Evolutionary conservation across 2,888 invertebrate species (phyloP).

Genomic region (Drosophila meridionalis): DNA sequence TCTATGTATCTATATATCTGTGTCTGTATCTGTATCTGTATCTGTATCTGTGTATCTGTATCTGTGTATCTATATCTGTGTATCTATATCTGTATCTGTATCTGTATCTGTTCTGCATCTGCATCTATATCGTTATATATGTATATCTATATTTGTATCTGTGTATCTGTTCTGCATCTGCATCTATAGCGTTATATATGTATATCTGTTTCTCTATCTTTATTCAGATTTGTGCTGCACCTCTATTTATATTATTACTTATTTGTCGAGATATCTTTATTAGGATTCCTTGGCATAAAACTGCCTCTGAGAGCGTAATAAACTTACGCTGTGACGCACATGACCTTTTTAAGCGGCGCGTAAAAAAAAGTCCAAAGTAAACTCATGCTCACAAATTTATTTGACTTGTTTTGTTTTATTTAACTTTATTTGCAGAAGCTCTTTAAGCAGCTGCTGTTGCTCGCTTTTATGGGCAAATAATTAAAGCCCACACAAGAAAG

Average conservation of each 20-base stretch:
- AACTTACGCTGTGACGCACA: background rate
- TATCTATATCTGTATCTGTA: constrained; percentile 1
- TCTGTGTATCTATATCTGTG: constrained; percentile 2
- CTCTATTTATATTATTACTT: background rate
- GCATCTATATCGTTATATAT: background rate
- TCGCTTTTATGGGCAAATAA: constrained; percentile 47
- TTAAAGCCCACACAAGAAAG: constrained; percentile 37
- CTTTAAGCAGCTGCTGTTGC: constrained; percentile 13
- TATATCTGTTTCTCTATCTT: background rate
- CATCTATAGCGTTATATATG: background rate
- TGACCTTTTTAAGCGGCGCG: background rate
- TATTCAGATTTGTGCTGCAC: background rate
- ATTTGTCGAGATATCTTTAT: background rate
- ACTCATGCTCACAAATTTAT: constrained; percentile 6
- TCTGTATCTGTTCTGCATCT: background rate
- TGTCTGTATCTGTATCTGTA: background rate
- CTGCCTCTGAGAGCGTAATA: background rate
- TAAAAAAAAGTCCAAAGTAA: background rate
- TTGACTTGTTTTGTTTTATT: constrained; percentile 2
- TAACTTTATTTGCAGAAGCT: background rate
- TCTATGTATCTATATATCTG: background rate
- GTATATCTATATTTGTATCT: background rate
- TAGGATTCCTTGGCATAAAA: background rate
- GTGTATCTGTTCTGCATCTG: background rate
- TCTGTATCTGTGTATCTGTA: background rate